Evolutionary conservation across 2,113 vertebrate genomes (phyloP), one percentile per base, ranked within the genome.

Genomic region (Dasyurus viverrinus): DNA sequence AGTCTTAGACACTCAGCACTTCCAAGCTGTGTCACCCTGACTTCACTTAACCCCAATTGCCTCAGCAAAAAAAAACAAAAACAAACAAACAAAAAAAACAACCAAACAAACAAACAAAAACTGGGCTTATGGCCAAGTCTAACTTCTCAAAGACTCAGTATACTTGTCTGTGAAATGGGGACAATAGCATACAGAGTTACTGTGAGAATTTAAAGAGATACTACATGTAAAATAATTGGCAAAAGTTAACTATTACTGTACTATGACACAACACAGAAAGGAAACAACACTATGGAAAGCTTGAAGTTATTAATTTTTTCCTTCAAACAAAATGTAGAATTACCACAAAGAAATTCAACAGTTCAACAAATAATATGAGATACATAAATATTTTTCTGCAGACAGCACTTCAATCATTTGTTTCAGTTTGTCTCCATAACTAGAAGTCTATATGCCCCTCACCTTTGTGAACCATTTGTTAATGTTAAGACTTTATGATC

Each of bases 401-500:
- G 14, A n/a, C 14, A 76, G 36, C n/a, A 76, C 12, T n/a, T 76
- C 19, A 14, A 6, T 7, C 4, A n/a, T 30, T 76, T 76, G 68
- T n/a, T n/a, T 36, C n/a, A 8, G 16, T n/a, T 76, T 14, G n/a
- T 76, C n/a, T 0, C 91, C 11, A 30, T 46, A 89, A 60, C 36
- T n/a, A 53, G 53, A 27, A 60, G 47, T 54, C 76, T 25, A 27
- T 23, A 53, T 76, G 91, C 12, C 89, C 48, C 23, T 89, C 46
- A 12, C 4, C 90, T 76, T 93, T 93, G 90, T 60, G 93, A 95
- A 57, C 24, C 42, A 93, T 92, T 95, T 97, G 98, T 97, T 97
- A 98, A 98, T 98, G 93, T 97, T 97, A 97, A 97, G 89, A 60
- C n/a, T 60, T 76, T n/a, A 76, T n/a, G 14, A 4, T 76, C 36